Percentiles rank a stretch among this genome's conserved stretches.
These are phyloP conservation scores for Melanocharis versteri DNA, from an alignment of 2,113 vertebrate species.

Conservation along the genomic window DNA sequence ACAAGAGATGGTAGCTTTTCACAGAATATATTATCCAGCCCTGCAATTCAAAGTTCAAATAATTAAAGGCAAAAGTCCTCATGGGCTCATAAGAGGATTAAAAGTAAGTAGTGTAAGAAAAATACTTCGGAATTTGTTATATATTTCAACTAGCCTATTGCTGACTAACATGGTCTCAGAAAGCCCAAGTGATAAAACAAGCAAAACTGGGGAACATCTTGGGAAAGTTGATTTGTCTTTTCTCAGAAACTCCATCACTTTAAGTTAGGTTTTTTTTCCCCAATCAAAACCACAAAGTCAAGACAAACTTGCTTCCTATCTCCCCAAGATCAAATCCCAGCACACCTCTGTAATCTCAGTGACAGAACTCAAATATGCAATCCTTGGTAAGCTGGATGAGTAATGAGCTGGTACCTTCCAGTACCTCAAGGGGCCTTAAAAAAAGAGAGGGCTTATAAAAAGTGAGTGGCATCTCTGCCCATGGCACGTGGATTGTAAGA, in stretches of 20 bases:
- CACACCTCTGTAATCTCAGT: neutral
- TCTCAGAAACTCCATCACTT: neutral
- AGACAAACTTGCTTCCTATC: neutral
- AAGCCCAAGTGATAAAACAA: neutral
- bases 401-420: neutral
- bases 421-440: neutral
- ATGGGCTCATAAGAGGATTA: neutral
- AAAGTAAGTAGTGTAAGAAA: neutral
- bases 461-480: neutral
- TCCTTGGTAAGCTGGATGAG: neutral
- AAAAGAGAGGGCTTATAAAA: neutral
- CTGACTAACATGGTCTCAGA: neutral
- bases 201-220: neutral
- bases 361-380: neutral
- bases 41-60: neutral
- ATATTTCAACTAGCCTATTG: neutral
- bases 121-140: neutral
- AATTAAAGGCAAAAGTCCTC: neutral
- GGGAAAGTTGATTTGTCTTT: neutral
- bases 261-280: neutral
- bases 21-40: neutral
- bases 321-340: neutral
- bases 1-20: neutral
- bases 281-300: neutral
- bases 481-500: neutral